These are phyloP conservation scores for Drosophila longiperda DNA, from an alignment of 2,888 invertebrate species.

Conservation along the genomic window DNA sequence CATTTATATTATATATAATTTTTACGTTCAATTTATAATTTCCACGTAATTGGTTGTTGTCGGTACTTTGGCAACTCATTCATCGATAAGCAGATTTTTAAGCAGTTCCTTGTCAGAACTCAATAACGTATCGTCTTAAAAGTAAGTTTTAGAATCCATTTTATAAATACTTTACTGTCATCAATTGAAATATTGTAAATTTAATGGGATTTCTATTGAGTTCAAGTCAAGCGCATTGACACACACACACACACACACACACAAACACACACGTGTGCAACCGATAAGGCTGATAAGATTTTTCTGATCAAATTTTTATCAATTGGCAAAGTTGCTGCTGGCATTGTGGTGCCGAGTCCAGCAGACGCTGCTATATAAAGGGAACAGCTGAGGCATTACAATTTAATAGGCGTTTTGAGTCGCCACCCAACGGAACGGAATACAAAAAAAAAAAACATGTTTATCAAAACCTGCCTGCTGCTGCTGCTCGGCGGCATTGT, in stretches of 20 bases:
- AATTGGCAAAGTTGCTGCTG: conserved; percentile 20
- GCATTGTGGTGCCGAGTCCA: conserved; percentile 28
- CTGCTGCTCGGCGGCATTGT: conserved; percentile 53
- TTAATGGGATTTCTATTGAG: conserved; percentile 55
- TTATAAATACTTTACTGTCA: conserved; percentile 27
- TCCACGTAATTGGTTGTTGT: neutral
- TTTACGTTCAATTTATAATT: neutral
- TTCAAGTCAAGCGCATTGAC: conserved; percentile 40
- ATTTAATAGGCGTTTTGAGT: conserved; percentile 50
- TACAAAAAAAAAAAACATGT: conserved; percentile 34
- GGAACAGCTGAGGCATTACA: conserved; percentile 17
- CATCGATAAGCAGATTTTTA: neutral
- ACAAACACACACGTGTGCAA: conserved; percentile 14
- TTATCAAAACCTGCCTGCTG: conserved; percentile 53
- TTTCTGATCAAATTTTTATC: conserved; percentile 54
- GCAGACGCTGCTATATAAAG: conserved; percentile 50
- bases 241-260: conserved; percentile 35
- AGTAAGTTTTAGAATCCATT: neutral
- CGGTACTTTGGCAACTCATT: neutral
- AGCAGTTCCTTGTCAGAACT: neutral
- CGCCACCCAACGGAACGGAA: conserved; percentile 58
- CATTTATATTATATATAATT: neutral
- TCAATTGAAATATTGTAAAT: conserved; percentile 50
- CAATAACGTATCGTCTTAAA: neutral
- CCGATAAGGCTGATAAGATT: conserved; percentile 59